Evolutionary conservation across 1,140 invertebrate species (phyloP), one percentile per base, ranked within the genome.

Genomic region (Xylocopa sonorina): DNA sequence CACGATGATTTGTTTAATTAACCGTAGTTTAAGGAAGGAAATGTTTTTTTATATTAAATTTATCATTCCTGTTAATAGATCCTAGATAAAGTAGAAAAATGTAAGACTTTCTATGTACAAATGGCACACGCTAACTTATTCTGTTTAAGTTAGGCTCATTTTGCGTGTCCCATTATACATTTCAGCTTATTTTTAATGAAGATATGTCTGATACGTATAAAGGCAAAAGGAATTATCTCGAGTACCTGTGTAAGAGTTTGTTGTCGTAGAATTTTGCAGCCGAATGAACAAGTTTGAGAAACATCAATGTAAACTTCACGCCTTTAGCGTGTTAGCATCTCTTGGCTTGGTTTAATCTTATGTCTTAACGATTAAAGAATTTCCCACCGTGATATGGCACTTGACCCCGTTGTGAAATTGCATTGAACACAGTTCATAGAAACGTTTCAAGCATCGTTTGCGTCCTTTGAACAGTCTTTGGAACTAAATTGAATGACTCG

Each of bases 341-440:
- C 89, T 91, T 90, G 89, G 89, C 90, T 91, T 90, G 82, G 72
- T 88, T 89, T 88, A 89, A 86, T 89, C 86, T 89, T 89, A 86
- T 50, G 53, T 86, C 78, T 87, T 87, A 84, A 68, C 43, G 46
- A 73, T 84, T 84, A 82, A 51, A 69, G 64, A 64, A 74, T 58
- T 78, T 64, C 29, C 75, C 50, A 50, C 57, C 53, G n/a, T 64
- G 78, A 78, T 86, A 87, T 87, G 85, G 84, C 85, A 87, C 85
- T 87, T 82, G 80, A 81, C 64, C 75, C 58, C 60, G 51, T 71
- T 85, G 74, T 72, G 72, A 57, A 55, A 72, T 60, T 46, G 82
- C 60, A 83, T 46, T 43, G 51, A 66, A 80, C 24, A 71, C 63
- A 73, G 71, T 68, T 74, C 63, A 43, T 60, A 51, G 55, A 50